Evolutionary conservation across 2,888 invertebrate genomes (phyloP).

Genomic region (Athalia cordata): DNA sequence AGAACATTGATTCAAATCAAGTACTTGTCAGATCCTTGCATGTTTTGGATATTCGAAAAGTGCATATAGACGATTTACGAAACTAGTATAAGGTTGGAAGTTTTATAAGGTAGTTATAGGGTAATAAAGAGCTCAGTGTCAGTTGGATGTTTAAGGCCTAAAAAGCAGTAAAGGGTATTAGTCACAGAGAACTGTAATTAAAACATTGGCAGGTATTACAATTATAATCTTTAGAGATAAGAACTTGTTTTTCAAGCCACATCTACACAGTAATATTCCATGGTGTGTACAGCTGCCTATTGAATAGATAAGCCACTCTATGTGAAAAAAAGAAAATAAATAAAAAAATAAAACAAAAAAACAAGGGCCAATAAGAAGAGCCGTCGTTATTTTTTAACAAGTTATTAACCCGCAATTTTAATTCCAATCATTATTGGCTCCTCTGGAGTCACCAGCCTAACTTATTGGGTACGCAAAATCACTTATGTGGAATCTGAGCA

Average conservation of each 20-base stretch:
- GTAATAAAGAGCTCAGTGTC: background rate
- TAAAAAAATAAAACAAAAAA: background rate
- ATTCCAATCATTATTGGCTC: background rate
- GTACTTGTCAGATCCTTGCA: background rate
- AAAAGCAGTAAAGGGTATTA: slow-evolving; percentile 2
- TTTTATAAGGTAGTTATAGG: too few species aligned
- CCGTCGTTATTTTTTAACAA: background rate
- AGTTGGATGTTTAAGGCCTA: background rate
- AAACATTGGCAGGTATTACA: background rate
- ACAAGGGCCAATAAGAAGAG: background rate
- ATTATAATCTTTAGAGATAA: slow-evolving; percentile 7
- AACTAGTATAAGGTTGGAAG: too few species aligned
- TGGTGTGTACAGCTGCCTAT: too few species aligned
- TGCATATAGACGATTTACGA: too few species aligned
- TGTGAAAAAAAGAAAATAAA: too few species aligned
- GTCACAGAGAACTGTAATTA: background rate
- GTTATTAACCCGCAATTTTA: background rate
- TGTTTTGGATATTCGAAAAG: background rate
- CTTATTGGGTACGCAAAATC: background rate
- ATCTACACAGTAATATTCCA: background rate
- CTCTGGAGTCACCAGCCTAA: background rate
- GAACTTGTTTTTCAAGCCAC: background rate
- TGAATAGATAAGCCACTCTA: too few species aligned
- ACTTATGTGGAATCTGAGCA: background rate
- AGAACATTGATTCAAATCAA: background rate